Evolutionary conservation across 2,113 vertebrate genomes (phyloP).

Genomic region (Corvus moneduloides): DNA sequence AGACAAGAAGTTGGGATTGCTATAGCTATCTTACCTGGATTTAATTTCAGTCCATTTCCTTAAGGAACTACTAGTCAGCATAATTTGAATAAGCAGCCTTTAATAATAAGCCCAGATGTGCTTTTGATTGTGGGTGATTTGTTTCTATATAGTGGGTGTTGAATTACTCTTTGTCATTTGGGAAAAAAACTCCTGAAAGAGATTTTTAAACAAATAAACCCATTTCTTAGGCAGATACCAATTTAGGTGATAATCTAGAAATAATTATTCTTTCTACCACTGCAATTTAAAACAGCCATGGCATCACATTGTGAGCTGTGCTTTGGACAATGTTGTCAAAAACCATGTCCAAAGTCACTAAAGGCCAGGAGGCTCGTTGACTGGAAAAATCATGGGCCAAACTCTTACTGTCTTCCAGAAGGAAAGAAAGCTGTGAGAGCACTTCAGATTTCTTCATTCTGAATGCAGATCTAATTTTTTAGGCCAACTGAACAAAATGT

Average conservation of each 20-base stretch:
- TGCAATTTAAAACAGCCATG: background rate
- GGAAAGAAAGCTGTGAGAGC: background rate
- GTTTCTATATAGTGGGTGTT: background rate
- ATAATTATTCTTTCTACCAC: background rate
- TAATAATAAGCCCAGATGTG: background rate
- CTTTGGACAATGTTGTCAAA: background rate
- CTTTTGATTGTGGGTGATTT: background rate
- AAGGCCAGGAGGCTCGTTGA: background rate
- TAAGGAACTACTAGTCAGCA: background rate
- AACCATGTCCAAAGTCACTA: background rate
- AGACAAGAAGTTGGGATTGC: background rate
- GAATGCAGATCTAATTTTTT: background rate
- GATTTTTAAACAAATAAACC: background rate
- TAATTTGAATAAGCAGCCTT: background rate
- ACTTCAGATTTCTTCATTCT: background rate
- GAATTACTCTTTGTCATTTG: background rate
- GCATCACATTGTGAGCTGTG: background rate
- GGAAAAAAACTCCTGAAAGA: background rate
- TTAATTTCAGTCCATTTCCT: background rate
- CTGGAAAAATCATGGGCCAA: background rate
- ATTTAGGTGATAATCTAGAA: background rate
- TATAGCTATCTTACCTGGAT: background rate
- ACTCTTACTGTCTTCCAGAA: background rate
- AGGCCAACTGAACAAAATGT: slow-evolving; percentile 9
- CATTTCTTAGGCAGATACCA: background rate